phyloP scores from a whole-genome alignment of 2,888 invertebrate species.

The Lingula anatina region DNA sequence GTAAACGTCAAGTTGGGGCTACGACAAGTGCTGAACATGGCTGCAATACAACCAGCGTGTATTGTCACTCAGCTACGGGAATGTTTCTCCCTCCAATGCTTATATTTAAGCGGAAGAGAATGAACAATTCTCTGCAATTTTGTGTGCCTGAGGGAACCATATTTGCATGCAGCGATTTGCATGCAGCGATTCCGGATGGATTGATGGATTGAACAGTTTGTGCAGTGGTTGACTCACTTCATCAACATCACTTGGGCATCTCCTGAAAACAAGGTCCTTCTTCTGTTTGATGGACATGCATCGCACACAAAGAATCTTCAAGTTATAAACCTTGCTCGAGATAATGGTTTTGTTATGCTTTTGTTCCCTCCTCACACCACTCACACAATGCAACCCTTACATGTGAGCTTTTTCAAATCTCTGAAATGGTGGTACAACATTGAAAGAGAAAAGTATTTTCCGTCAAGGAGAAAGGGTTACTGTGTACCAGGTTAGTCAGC shows the following conservation, averaged over 20 bases:
- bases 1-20: slow-evolving; percentile 2
- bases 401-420: neutral
- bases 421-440: neutral
- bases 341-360: neutral
- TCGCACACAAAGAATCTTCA: neutral
- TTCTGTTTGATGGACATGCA: neutral
- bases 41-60: neutral
- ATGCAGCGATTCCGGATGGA: neutral
- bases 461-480: neutral
- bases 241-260: neutral
- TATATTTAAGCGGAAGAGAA: neutral
- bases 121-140: neutral
- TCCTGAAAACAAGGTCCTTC: neutral
- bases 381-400: neutral
- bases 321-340: neutral
- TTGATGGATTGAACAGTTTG: neutral
- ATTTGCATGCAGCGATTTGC: neutral
- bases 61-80: neutral
- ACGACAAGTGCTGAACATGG: neutral
- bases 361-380: neutral
- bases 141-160: neutral
- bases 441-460: neutral
- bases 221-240: neutral
- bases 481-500: neutral
- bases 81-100: neutral